Percentiles rank a stretch among this genome's conserved stretches.
These are phyloP conservation scores for Choristoneura rosaceana DNA, from an alignment of 2,888 invertebrate species.

Conservation along the genomic window DNA sequence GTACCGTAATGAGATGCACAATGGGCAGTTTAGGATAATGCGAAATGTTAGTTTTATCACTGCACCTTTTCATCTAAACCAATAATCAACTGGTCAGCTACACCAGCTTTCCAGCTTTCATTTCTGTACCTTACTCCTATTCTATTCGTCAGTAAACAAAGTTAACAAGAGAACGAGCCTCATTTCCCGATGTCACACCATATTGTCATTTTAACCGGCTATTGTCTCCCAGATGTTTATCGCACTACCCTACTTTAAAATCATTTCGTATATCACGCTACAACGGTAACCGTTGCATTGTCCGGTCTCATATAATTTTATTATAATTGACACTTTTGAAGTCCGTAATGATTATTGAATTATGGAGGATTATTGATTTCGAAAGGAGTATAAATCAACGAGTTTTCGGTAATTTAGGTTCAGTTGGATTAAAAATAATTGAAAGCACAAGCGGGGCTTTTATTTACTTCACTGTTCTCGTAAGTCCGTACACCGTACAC, in stretches of 20 bases:
- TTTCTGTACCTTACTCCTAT: neutral
- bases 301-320: constrained; percentile 52
- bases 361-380: constrained; percentile 36
- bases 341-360: constrained; percentile 47
- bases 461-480: neutral
- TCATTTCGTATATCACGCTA: constrained; percentile 37
- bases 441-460: constrained; percentile 9
- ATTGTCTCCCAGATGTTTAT: constrained; percentile 59
- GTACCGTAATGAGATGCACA: neutral
- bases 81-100: neutral
- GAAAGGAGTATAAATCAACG: constrained; percentile 31
- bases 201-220: constrained; percentile 45
- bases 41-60: neutral
- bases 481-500: neutral
- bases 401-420: constrained; percentile 24
- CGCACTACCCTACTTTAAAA: constrained; percentile 58
- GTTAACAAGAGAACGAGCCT: constrained; percentile 29
- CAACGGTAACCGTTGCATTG: constrained; percentile 51
- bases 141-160: constrained; percentile 7
- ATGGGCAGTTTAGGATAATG: neutral
- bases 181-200: constrained; percentile 29
- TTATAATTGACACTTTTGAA: constrained; percentile 60
- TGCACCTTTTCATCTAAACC: neutral
- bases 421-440: constrained; percentile 33
- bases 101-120: neutral